Evolutionary conservation across 2,113 vertebrate genomes (phyloP).

Genomic region (Stegostoma tigrinum): DNA sequence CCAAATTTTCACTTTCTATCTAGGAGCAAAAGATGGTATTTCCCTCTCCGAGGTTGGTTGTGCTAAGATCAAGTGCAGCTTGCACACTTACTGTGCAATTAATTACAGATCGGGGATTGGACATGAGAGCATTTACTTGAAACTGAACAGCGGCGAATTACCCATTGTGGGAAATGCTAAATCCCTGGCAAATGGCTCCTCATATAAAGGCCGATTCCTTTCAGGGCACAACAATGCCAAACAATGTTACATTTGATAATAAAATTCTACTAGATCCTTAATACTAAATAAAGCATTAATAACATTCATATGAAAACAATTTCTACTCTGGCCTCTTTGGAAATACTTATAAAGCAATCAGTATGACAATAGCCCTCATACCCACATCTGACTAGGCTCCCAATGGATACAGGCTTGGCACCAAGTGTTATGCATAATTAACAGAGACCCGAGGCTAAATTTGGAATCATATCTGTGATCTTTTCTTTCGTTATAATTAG

Average conservation of each 20-base stretch:
- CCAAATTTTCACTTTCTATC: not conserved
- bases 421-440: constrained; percentile 19
- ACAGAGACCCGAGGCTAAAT: constrained; percentile 14
- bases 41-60: not conserved
- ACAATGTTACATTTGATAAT: not conserved
- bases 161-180: not conserved
- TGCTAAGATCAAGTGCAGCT: not conserved
- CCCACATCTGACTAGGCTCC: not conserved
- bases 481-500: constrained; percentile 1
- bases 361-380: not conserved
- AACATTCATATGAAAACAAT: not conserved
- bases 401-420: not conserved
- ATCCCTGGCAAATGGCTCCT: not conserved
- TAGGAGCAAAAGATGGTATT: not conserved
- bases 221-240: not conserved
- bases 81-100: not conserved
- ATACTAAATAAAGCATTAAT: not conserved
- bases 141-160: not conserved
- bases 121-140: not conserved
- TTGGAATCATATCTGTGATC: constrained; percentile 22
- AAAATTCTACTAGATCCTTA: not conserved
- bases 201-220: not conserved
- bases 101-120: not conserved
- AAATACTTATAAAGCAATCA: not conserved
- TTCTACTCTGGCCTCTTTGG: not conserved